phyloP scores from a whole-genome alignment of 2,888 invertebrate species.

The Parapristionchus giblindavisi region DNA sequence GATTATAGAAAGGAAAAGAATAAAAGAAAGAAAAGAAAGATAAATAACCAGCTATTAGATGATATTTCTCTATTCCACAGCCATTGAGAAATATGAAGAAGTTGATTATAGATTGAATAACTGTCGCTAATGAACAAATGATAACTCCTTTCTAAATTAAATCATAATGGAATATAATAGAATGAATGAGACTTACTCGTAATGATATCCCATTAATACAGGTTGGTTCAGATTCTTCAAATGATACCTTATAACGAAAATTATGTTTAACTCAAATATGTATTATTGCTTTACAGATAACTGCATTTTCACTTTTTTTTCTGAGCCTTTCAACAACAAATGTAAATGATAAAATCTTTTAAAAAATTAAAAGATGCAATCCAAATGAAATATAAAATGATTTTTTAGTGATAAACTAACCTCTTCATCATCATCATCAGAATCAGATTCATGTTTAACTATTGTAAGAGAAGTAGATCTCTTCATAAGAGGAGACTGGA shows the following conservation, averaged over 20 bases:
- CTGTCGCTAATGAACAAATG: background rate
- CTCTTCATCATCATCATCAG: constrained; percentile 29
- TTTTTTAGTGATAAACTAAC: background rate
- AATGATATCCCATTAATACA: background rate
- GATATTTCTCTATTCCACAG: constrained; percentile 20
- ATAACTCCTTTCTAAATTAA: constrained; percentile 6
- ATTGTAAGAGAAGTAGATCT: constrained; percentile 10
- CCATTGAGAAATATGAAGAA: constrained; percentile 36
- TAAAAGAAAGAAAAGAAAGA: background rate
- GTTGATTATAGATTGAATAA: constrained; percentile 29
- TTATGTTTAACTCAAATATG: background rate
- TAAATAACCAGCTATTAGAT: constrained; percentile 4
- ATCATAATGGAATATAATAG: background rate
- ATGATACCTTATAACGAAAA: background rate
- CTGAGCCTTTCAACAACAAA: too few relatives aligned
- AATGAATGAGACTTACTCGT: background rate
- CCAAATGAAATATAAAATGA: background rate
- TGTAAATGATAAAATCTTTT: too few relatives aligned
- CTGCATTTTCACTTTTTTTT: too few relatives aligned
- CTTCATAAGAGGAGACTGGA: constrained; percentile 29
- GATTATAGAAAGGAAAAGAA: background rate
- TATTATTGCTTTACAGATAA: too few relatives aligned
- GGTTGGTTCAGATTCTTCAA: background rate
- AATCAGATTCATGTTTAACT: constrained; percentile 18
- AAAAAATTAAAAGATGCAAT: background rate